phyloP scores from a whole-genome alignment of 2,113 vertebrate species.

The Dermatemys mawii region DNA sequence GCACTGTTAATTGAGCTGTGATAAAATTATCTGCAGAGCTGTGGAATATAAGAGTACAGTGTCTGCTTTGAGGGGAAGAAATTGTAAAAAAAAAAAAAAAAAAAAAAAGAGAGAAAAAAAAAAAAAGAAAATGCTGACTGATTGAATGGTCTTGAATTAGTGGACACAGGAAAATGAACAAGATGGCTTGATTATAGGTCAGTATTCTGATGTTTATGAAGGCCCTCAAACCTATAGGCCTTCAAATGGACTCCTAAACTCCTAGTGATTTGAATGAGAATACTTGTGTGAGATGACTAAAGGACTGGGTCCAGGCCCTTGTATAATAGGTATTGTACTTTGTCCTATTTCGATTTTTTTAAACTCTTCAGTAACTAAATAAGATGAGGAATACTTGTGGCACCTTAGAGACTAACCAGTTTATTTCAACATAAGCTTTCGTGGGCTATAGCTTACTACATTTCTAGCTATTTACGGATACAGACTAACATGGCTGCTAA shows the following conservation, averaged over 20 bases:
- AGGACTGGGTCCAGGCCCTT: background rate
- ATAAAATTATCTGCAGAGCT: background rate
- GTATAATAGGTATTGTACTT: background rate
- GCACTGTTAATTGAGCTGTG: slow-evolving; percentile 3
- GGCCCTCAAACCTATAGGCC: background rate
- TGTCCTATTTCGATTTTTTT: no score
- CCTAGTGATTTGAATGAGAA: background rate
- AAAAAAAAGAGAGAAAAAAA: background rate
- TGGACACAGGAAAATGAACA: background rate
- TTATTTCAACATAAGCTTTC: no score
- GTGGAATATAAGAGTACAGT: background rate
- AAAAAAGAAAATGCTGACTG: background rate
- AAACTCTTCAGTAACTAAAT: background rate
- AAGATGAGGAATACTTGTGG: no score
- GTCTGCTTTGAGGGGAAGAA: background rate
- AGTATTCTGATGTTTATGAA: background rate
- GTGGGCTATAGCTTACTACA: no score
- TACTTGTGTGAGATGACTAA: background rate
- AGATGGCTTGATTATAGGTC: background rate
- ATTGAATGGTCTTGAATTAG: background rate
- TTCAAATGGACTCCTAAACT: background rate
- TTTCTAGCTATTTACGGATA: no score
- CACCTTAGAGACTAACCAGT: no score
- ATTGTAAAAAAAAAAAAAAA: background rate
- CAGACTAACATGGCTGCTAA: no score